phyloP scores from a whole-genome alignment of 2,797 vertebrate species.

The Botia kubotai region DNA sequence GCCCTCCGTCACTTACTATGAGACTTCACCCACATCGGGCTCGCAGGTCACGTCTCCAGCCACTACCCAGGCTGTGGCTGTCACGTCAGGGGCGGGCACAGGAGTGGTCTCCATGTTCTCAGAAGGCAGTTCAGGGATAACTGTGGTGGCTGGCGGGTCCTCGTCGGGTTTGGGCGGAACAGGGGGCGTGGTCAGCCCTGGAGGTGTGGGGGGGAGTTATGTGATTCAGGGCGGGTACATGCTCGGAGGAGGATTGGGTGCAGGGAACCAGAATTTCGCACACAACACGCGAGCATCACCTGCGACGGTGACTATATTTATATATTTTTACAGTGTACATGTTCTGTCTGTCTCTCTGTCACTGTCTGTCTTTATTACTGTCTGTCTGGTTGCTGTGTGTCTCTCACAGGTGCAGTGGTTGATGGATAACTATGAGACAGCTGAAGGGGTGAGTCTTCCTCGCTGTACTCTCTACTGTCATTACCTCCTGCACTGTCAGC shows the following conservation, averaged over 20 bases:
- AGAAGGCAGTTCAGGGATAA: conserved; percentile 47
- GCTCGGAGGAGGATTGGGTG: conserved; percentile 72
- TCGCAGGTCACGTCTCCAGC: conserved; percentile 84
- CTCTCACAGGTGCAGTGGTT: conserved; percentile 88
- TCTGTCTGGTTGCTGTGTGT: not conserved
- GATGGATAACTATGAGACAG: conserved; percentile 92
- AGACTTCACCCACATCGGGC: conserved; percentile 78
- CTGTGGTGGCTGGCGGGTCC: conserved; percentile 46
- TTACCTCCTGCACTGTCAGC: conserved; percentile 93
- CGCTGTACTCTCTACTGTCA: conserved; percentile 95
- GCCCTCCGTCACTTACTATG: conserved; percentile 82
- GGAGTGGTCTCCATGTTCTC: conserved; percentile 51
- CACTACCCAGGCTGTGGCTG: conserved; percentile 81
- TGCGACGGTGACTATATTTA: conserved; percentile 84
- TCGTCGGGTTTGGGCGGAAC: conserved; percentile 66
- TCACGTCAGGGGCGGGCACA: conserved; percentile 58
- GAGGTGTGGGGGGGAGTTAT: conserved; percentile 76
- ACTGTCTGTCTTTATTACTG: not conserved
- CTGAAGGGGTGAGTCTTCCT: conserved; percentile 91
- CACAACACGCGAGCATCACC: conserved; percentile 91
- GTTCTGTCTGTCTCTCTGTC: not conserved
- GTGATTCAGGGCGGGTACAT: conserved; percentile 87
- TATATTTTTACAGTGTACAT: not conserved
- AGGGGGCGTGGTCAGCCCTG: conserved; percentile 59
- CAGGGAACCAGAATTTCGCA: conserved; percentile 83